Percentiles rank a stretch among this genome's conserved stretches.
These are phyloP conservation scores for Cranoglanis bouderius DNA, from an alignment of 2,113 vertebrate genomes.

Conservation along the genomic window DNA sequence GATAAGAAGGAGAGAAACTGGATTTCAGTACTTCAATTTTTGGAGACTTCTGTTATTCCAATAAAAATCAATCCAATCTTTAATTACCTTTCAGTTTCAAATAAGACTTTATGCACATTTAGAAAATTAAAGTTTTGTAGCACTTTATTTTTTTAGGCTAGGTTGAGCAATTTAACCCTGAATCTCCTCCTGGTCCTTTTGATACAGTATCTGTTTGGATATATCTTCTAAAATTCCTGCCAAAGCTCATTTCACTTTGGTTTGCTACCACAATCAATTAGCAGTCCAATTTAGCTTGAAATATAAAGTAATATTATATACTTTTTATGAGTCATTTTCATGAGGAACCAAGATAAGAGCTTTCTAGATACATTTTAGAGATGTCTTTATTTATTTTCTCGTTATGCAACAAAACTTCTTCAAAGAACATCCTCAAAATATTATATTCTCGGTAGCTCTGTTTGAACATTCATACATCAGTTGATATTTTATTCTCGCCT, in stretches of 20 bases:
- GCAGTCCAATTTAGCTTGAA: neutral
- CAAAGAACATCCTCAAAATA: neutral
- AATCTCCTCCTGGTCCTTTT: neutral
- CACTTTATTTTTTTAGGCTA: neutral
- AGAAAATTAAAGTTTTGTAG: neutral
- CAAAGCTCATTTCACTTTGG: neutral
- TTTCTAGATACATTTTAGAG: neutral
- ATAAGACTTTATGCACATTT: neutral
- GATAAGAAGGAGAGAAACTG: conserved; percentile 4
- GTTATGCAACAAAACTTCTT: neutral
- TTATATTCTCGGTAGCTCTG: neutral
- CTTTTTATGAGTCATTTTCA: neutral
- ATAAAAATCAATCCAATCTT: neutral
- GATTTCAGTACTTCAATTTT: conserved; percentile 1
- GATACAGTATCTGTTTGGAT: neutral
- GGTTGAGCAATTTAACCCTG: neutral
- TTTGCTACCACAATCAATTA: neutral
- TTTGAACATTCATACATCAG: neutral
- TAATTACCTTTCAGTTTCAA: neutral
- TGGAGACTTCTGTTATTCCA: neutral
- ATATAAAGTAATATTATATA: neutral
- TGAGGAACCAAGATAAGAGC: neutral
- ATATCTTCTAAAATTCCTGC: neutral
- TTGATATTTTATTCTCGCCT: neutral
- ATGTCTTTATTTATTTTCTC: neutral